These are phyloP conservation scores for Mesembrinibis cayennensis DNA, from an alignment of 2,113 vertebrate species.

Conservation along the genomic window DNA sequence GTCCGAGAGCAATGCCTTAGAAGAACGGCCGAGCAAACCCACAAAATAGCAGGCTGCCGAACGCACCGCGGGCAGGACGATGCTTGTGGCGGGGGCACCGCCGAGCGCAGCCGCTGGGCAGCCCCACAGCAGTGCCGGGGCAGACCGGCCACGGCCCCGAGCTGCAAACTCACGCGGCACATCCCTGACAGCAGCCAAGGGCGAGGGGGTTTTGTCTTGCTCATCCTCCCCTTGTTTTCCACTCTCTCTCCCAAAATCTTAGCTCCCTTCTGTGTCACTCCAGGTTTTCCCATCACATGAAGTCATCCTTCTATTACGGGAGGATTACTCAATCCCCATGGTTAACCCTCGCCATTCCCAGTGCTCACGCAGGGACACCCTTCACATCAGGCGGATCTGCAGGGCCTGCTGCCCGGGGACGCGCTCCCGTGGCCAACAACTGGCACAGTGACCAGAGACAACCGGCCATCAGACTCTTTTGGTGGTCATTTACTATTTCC, in stretches of 20 bases:
- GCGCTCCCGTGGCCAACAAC: not conserved
- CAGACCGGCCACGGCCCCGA: not conserved
- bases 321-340: not conserved
- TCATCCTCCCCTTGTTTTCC: not conserved
- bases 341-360: not conserved
- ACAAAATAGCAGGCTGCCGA: not conserved
- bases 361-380: not conserved
- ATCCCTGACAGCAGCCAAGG: not conserved
- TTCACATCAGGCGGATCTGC: not conserved
- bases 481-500: not conserved
- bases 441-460: not conserved
- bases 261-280: not conserved
- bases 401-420: not conserved
- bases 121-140: not conserved
- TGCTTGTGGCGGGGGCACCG: rapidly evolving
- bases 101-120: not conserved
- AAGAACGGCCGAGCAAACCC: not conserved
- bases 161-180: not conserved
- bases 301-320: not conserved
- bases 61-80: rapidly evolving
- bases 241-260: not conserved
- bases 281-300: not conserved
- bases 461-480: not conserved
- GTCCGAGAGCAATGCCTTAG: rapidly evolving
- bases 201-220: not conserved